Evolutionary conservation across 2,113 vertebrate species (phyloP).

Genomic region (Lampris incognitus): DNA sequence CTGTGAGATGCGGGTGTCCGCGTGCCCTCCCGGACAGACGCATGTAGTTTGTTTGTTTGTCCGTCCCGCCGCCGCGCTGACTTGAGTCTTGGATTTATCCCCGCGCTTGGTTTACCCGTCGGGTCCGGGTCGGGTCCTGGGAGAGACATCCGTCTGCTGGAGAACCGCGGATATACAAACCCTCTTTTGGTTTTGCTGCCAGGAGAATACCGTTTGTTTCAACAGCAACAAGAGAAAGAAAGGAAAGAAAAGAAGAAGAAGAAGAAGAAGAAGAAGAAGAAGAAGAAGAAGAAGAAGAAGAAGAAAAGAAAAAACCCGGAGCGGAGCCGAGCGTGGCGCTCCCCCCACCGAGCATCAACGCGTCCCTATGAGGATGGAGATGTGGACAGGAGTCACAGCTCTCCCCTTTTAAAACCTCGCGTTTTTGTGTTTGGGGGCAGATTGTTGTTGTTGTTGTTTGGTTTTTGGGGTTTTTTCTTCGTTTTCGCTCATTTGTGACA

Average conservation of each 20-base stretch:
- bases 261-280: too few relatives aligned
- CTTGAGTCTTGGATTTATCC: slow-evolving; percentile 47
- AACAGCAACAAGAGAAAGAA: too few relatives aligned
- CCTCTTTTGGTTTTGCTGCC: neutral
- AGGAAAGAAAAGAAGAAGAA: too few relatives aligned
- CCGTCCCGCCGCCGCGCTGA: slow-evolving; percentile 23
- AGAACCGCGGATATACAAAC: slow-evolving; percentile 69
- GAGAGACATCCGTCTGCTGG: neutral
- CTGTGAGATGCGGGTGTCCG: too few relatives aligned
- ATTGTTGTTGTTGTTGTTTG: neutral
- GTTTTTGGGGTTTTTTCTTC: neutral
- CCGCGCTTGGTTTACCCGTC: slow-evolving; percentile 33
- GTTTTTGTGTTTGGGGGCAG: slow-evolving; percentile 16
- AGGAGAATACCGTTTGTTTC: too few relatives aligned
- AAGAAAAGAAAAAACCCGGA: too few relatives aligned
- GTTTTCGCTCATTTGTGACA: slow-evolving; percentile 3
- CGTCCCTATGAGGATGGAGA: slow-evolving; percentile 74
- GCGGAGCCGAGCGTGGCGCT: too few relatives aligned
- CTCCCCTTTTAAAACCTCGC: slow-evolving; percentile 53
- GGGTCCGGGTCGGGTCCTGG: too few relatives aligned
- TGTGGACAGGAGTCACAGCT: slow-evolving; percentile 65
- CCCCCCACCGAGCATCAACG: slow-evolving; percentile 59
- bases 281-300: too few relatives aligned
- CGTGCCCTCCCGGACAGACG: too few relatives aligned
- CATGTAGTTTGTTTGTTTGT: slow-evolving; percentile 22